These are phyloP conservation scores for Ciconia boyciana DNA, from an alignment of 2,113 vertebrate species.

Conservation along the genomic window DNA sequence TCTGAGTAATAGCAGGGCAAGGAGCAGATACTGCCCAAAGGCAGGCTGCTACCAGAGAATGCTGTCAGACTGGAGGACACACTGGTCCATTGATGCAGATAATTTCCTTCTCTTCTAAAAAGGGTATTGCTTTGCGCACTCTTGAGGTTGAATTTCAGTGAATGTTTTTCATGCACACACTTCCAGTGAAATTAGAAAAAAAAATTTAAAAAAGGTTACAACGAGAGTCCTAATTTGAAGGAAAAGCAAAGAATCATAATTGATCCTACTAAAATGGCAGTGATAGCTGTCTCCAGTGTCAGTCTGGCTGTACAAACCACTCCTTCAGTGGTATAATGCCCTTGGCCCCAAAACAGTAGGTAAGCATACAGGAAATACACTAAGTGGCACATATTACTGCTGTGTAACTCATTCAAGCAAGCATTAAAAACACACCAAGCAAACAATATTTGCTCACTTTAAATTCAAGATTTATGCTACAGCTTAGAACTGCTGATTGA, in stretches of 20 bases:
- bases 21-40: background rate
- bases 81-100: background rate
- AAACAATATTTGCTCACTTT: constrained; percentile 4
- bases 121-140: fast-evolving
- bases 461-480: background rate
- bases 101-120: background rate
- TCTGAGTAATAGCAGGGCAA: background rate
- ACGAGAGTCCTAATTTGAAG: background rate
- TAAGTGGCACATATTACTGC: background rate
- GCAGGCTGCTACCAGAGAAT: background rate
- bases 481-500: constrained; percentile 44
- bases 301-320: background rate
- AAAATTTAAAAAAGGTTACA: background rate
- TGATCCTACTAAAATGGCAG: background rate
- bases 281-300: background rate
- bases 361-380: background rate
- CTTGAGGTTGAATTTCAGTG: background rate
- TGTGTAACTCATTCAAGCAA: background rate
- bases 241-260: background rate
- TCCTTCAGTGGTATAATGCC: fast-evolving
- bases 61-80: background rate
- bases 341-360: background rate
- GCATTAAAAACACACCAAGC: background rate
- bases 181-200: background rate
- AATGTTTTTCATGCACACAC: no score